Evolutionary conservation across 1,140 invertebrate species (phyloP).

Genomic region (Caenorhabditis elegans): DNA sequence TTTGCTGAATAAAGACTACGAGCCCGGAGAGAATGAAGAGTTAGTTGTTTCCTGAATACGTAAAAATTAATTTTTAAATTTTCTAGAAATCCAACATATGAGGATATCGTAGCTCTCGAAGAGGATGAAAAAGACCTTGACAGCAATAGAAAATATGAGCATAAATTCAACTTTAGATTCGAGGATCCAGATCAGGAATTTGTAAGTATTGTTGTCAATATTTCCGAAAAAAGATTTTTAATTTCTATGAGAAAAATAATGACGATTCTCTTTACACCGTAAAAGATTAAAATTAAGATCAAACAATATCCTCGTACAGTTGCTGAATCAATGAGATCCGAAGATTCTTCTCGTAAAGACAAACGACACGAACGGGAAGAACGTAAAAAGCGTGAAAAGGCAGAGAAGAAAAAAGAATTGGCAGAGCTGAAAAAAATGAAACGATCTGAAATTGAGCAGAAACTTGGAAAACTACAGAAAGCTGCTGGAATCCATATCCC

Average conservation of each 20-base stretch:
- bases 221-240: no score
- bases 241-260: no score
- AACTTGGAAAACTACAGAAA: conserved; percentile 82
- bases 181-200: conserved; percentile 93
- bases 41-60: conserved; percentile 53
- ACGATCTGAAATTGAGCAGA: conserved; percentile 83
- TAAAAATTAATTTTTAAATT: background rate
- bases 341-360: conserved; percentile 77
- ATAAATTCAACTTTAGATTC: conserved; percentile 92
- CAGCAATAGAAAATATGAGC: conserved; percentile 85
- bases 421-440: conserved; percentile 21
- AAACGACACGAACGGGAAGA: conserved; percentile 78
- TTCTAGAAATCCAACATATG: conserved; percentile 72
- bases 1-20: conserved; percentile 81
- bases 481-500: conserved; percentile 78
- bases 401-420: conserved; percentile 81
- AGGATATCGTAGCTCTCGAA: conserved; percentile 75
- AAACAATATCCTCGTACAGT: conserved; percentile 87
- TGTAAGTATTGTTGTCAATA: conserved; percentile 75
- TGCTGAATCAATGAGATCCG: conserved; percentile 78
- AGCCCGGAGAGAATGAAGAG: conserved; percentile 72
- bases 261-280: no score
- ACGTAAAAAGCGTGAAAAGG: conserved; percentile 78
- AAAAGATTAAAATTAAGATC: conserved; percentile 69
- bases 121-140: conserved; percentile 72